These are phyloP conservation scores for Ligdia adustata DNA, from an alignment of 2,888 invertebrate species.

Conservation along the genomic window DNA sequence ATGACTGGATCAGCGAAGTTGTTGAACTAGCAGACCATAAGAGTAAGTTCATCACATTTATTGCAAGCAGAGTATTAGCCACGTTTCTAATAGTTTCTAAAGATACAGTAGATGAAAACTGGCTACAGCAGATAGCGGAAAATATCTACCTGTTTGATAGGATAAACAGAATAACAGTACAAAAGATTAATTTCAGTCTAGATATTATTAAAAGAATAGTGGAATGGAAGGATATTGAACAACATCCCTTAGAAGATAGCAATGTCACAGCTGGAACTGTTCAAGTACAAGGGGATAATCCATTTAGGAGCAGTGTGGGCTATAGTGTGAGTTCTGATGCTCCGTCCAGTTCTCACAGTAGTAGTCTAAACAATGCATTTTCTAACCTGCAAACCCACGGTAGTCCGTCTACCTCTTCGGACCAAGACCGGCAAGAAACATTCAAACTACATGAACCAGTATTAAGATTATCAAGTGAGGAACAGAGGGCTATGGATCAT, in stretches of 20 bases:
- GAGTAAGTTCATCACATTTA: slow-evolving; percentile 91
- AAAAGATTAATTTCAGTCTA: slow-evolving; percentile 92
- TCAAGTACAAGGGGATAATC: slow-evolving; percentile 74
- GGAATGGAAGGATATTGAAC: slow-evolving; percentile 93
- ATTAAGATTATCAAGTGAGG: slow-evolving; percentile 62
- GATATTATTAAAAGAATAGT: slow-evolving; percentile 94
- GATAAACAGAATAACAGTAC: slow-evolving; percentile 86
- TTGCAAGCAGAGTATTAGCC: slow-evolving; percentile 91
- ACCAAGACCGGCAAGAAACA: slow-evolving; percentile 48
- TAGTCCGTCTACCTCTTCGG: slow-evolving; percentile 65
- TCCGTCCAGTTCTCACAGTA: slow-evolving; percentile 61
- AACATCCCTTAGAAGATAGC: slow-evolving; percentile 91
- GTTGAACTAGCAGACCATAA: slow-evolving; percentile 90
- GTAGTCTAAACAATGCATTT: slow-evolving; percentile 72
- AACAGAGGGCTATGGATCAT: slow-evolving; percentile 54
- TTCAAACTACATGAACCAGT: slow-evolving; percentile 74
- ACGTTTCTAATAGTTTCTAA: slow-evolving; percentile 93
- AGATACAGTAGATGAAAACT: slow-evolving; percentile 90
- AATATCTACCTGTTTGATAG: slow-evolving; percentile 87
- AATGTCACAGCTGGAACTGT: slow-evolving; percentile 64
- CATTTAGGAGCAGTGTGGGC: slow-evolving; percentile 68
- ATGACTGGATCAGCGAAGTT: slow-evolving; percentile 93
- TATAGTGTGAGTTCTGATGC: slow-evolving; percentile 54
- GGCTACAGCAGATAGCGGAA: slow-evolving; percentile 90
- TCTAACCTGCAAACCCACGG: slow-evolving; percentile 75